Evolutionary conservation across 35 echinoderm and acorn worm species (phyloP).

Genomic region (Apostichopus japonicus): DNA sequence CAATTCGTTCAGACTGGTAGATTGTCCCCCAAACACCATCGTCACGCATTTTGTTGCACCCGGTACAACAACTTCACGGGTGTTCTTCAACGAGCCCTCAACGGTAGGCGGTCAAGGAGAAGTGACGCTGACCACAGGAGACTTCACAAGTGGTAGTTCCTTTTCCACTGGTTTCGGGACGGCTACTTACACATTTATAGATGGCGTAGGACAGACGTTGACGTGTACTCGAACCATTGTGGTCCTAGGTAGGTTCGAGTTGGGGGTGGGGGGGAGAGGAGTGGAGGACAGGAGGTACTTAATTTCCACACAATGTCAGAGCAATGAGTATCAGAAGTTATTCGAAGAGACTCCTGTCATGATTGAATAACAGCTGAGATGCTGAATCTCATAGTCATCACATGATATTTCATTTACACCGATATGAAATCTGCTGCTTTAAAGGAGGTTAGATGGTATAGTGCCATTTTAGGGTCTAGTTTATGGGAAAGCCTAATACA

Average conservation of each 20-base stretch:
- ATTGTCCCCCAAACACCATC: not conserved
- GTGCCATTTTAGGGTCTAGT: no score
- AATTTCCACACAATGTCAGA: no score
- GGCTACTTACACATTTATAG: not conserved
- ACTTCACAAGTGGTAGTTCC: not conserved
- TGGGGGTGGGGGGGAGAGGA: no score
- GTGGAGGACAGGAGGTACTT: no score
- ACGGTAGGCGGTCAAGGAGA: conserved; percentile 16
- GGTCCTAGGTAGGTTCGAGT: not conserved
- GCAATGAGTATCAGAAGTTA: no score
- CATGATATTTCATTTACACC: no score
- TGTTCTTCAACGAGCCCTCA: conserved; percentile 40
- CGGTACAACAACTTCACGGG: not conserved
- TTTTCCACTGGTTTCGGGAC: not conserved
- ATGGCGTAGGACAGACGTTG: not conserved
- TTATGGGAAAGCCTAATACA: no score
- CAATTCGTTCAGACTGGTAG: not conserved
- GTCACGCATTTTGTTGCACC: not conserved
- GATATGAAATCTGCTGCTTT: no score
- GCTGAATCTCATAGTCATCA: no score
- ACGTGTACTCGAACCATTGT: not conserved
- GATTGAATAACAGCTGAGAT: no score
- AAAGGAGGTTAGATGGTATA: no score
- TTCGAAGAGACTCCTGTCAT: no score
- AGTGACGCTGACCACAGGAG: not conserved